Percentiles rank a stretch among this genome's conserved stretches.
These are phyloP conservation scores for Aporrectodea caliginosa DNA, from an alignment of 1,140 invertebrate genomes.

Conservation along the genomic window DNA sequence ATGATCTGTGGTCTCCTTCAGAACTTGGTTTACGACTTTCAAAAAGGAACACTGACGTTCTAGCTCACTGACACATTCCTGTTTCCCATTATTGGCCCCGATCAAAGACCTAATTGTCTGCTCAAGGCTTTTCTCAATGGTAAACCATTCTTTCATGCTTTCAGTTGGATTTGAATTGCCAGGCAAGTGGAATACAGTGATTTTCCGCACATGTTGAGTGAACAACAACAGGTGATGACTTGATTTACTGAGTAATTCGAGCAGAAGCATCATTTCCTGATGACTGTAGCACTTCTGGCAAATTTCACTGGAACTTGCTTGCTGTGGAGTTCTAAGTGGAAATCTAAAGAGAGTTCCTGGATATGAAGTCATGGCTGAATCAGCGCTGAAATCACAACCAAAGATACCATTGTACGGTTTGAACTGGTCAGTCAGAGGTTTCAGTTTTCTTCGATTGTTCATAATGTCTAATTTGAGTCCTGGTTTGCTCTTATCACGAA, in stretches of 20 bases:
- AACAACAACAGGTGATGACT: constrained; percentile 45
- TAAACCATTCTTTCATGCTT: not conserved
- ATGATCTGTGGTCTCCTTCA: not conserved
- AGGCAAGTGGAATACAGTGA: constrained; percentile 42
- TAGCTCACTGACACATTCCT: not conserved
- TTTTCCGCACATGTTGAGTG: constrained; percentile 43
- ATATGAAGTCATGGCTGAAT: constrained; percentile 18
- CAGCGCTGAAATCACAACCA: constrained; percentile 34
- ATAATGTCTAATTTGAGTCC: constrained; percentile 41
- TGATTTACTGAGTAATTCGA: constrained; percentile 39
- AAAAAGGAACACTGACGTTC: not conserved
- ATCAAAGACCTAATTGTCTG: not conserved
- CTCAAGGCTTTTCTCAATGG: not conserved
- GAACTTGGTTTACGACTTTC: not conserved
- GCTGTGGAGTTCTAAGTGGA: constrained; percentile 39
- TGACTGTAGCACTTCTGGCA: constrained; percentile 38
- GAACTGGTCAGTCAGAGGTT: constrained; percentile 39
- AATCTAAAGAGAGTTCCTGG: constrained; percentile 47
- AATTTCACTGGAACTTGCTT: constrained; percentile 42
- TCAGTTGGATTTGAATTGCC: not conserved
- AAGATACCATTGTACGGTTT: constrained; percentile 44
- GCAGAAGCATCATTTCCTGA: constrained; percentile 39
- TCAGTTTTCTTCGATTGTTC: constrained; percentile 34
- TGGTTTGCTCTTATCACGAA: constrained; percentile 31
- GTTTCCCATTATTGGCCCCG: not conserved